phyloP scores from a whole-genome alignment of 1,140 invertebrate species.

The Diploscapter pachys region DNA sequence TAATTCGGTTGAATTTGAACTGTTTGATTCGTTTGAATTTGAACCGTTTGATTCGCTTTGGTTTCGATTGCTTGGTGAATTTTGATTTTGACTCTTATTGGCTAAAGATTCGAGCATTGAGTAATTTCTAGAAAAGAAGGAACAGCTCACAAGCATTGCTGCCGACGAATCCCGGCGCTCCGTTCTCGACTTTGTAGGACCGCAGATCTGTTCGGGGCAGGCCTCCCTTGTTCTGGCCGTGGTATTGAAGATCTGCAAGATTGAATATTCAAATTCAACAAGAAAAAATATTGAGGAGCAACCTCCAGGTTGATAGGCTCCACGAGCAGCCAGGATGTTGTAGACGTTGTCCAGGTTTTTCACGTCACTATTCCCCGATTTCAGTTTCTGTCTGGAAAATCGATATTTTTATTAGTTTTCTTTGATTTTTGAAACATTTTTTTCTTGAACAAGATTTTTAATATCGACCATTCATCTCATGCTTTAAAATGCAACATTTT shows the following conservation, averaged over 20 bases:
- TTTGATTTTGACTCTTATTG: neutral
- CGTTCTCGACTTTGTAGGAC: neutral
- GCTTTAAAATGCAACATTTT: too few relatives aligned
- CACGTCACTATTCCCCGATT: neutral
- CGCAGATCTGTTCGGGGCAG: slow-evolving; percentile 5
- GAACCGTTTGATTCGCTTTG: neutral
- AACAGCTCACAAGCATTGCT: neutral
- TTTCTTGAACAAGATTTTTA: too few relatives aligned
- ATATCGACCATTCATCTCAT: too few relatives aligned
- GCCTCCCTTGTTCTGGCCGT: neutral
- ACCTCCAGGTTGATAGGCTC: slow-evolving; percentile 8
- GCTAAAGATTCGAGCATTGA: neutral
- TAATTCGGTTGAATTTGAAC: too few relatives aligned
- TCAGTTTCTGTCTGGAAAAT: slow-evolving; percentile 3
- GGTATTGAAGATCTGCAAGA: slow-evolving; percentile 11
- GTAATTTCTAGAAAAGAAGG: neutral
- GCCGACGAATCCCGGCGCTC: slow-evolving; percentile 8
- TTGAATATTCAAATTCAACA: neutral
- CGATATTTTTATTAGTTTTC: neutral
- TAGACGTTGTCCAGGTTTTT: slow-evolving; percentile 7
- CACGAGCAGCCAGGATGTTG: slow-evolving; percentile 4
- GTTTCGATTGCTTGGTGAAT: too few relatives aligned
- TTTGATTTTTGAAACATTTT: too few relatives aligned
- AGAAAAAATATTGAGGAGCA: neutral
- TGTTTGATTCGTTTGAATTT: neutral